These are phyloP conservation scores for Australoheros scitulus DNA, from an alignment of 2,113 vertebrate species.

Conservation along the genomic window DNA sequence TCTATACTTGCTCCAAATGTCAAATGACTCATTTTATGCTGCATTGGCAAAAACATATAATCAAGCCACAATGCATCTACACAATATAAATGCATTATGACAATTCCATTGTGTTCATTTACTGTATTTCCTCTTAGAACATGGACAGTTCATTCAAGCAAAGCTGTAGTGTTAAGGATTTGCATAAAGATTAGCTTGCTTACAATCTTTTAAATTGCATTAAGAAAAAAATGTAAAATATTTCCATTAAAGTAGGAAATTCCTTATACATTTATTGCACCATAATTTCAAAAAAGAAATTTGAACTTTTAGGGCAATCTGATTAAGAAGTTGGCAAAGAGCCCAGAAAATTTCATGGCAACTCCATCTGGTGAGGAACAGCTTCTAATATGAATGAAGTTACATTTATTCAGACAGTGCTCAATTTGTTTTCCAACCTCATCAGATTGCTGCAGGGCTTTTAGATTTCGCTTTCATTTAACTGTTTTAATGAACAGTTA, in stretches of 20 bases:
- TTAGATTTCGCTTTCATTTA: not conserved
- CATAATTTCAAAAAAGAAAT: not conserved
- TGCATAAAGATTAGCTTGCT: not conserved
- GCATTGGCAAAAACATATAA: not conserved
- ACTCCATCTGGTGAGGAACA: not conserved
- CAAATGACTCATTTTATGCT: not conserved
- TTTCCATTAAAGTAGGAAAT: not conserved
- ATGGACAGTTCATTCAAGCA: too few relatives aligned
- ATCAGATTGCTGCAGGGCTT: not conserved
- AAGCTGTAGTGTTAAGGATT: accelerated
- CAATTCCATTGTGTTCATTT: not conserved
- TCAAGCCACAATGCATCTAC: not conserved
- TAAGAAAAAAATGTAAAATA: not conserved
- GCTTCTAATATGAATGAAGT: not conserved
- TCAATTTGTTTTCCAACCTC: not conserved
- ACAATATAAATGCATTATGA: not conserved
- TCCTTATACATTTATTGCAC: accelerated
- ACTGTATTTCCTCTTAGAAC: not conserved
- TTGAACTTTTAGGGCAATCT: not conserved
- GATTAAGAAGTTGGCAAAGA: not conserved
- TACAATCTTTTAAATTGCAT: not conserved
- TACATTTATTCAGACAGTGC: not conserved
- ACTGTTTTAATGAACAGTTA: not conserved
- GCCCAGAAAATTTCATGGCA: not conserved
- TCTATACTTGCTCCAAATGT: not conserved